These are phyloP conservation scores for Corapipo altera DNA, from an alignment of 2,113 vertebrate genomes.

Conservation along the genomic window DNA sequence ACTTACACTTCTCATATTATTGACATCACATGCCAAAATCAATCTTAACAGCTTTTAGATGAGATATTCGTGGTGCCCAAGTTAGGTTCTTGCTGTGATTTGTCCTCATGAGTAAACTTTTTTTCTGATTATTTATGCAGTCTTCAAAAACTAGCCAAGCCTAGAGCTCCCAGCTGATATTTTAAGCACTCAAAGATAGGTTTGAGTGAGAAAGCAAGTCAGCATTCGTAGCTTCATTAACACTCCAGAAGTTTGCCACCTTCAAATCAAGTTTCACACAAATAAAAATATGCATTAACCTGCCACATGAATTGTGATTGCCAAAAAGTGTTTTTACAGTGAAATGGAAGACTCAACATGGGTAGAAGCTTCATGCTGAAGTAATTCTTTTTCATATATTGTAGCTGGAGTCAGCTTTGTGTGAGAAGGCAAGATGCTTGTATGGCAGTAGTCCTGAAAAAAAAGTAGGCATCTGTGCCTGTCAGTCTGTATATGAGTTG, in stretches of 20 bases:
- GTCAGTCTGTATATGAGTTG: background rate
- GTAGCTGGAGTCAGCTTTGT: background rate
- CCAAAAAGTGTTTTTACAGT: background rate
- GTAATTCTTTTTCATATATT: background rate
- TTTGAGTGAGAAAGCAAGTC: conserved; percentile 27
- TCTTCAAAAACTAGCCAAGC: background rate
- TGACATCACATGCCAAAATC: background rate
- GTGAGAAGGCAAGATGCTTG: background rate
- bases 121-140: background rate
- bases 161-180: background rate
- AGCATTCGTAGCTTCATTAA: background rate
- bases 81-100: background rate
- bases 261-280: conserved; percentile 6
- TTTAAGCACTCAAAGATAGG: background rate
- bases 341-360: background rate
- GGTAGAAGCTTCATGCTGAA: background rate
- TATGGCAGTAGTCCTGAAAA: background rate
- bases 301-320: background rate
- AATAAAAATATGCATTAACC: background rate
- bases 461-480: background rate
- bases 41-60: background rate
- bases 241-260: background rate
- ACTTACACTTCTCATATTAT: background rate
- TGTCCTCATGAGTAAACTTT: background rate
- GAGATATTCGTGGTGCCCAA: background rate